Conservation (phyloP, 2,888 invertebrate species). For the Heterodera filipjevi region DNA sequence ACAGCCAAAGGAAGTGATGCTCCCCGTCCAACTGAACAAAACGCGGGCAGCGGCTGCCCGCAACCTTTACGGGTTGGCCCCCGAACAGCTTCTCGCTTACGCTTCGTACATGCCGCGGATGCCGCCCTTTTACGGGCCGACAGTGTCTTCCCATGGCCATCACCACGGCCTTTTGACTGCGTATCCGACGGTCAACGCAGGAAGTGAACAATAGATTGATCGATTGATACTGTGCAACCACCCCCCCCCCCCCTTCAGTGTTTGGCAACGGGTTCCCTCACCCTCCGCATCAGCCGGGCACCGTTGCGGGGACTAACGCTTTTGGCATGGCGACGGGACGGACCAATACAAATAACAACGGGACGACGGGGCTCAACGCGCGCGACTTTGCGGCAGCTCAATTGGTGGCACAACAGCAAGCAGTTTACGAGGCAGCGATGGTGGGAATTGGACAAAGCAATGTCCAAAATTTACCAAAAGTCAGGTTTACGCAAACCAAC, state of each 20-base stretch:
- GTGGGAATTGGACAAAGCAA: neutral
- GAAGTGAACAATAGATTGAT: slow-evolving; percentile 3
- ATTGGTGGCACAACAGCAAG: slow-evolving; percentile 49
- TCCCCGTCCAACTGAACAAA: slow-evolving; percentile 73
- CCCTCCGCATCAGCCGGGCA: slow-evolving; percentile 31
- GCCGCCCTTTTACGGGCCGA: slow-evolving; percentile 15
- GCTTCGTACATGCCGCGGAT: slow-evolving; percentile 29
- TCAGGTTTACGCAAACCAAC: slow-evolving; percentile 30
- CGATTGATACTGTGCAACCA: neutral
- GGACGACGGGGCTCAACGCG: slow-evolving; percentile 41
- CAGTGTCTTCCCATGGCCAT: slow-evolving; percentile 14
- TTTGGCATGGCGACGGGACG: slow-evolving; percentile 47
- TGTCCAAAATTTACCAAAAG: neutral
- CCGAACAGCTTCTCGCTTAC: slow-evolving; percentile 58
- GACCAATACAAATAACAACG: slow-evolving; percentile 43
- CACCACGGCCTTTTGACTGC: slow-evolving; percentile 18
- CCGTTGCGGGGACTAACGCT: neutral
- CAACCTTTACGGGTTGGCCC: slow-evolving; percentile 62
- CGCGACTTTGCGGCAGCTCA: slow-evolving; percentile 50
- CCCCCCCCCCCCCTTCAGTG: neutral
- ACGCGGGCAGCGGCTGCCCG: slow-evolving; percentile 65
- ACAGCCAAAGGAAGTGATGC: slow-evolving; percentile 99
- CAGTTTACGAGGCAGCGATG: slow-evolving; percentile 42
- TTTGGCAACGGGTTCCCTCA: slow-evolving; percentile 42
- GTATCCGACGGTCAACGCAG: slow-evolving; percentile 14